These are phyloP conservation scores for Phyllotreta cruciferae DNA, from an alignment of 2,888 invertebrate genomes.

Conservation along the genomic window DNA sequence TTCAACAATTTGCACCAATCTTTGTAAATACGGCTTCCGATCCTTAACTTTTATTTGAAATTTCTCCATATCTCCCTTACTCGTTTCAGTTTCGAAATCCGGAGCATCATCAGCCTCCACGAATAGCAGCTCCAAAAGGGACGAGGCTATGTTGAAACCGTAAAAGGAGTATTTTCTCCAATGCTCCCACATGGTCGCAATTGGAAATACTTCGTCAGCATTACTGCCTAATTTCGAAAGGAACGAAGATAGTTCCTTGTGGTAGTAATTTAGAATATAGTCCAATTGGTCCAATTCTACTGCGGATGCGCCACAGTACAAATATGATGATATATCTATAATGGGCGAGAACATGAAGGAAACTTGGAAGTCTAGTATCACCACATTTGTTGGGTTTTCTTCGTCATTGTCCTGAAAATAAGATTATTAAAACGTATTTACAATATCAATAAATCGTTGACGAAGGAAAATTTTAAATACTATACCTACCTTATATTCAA, in stretches of 20 bases:
- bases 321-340: conserved; percentile 49
- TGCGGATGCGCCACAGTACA: conserved; percentile 48
- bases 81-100: conserved; percentile 11
- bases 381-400: conserved; percentile 36
- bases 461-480: not conserved
- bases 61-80: not conserved
- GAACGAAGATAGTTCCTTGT: conserved; percentile 4
- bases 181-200: conserved; percentile 13
- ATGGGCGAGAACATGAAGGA: conserved; percentile 43
- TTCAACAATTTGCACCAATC: conserved; percentile 20
- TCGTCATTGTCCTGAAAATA: conserved; percentile 34
- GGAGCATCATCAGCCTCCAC: conserved; percentile 11
- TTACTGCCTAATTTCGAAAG: conserved; percentile 18
- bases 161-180: conserved; percentile 30
- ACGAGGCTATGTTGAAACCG: conserved; percentile 16
- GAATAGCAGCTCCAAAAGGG: conserved; percentile 12
- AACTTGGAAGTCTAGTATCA: conserved; percentile 48
- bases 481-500: conserved; percentile 26
- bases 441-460: not conserved
- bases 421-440: not conserved
- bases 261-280: conserved; percentile 17
- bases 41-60: conserved; percentile 1
- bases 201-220: conserved; percentile 10
- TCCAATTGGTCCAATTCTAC: conserved; percentile 37
- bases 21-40: conserved; percentile 2